Evolutionary conservation across 2,113 vertebrate species (phyloP).

Genomic region (Platycercus adscitus): DNA sequence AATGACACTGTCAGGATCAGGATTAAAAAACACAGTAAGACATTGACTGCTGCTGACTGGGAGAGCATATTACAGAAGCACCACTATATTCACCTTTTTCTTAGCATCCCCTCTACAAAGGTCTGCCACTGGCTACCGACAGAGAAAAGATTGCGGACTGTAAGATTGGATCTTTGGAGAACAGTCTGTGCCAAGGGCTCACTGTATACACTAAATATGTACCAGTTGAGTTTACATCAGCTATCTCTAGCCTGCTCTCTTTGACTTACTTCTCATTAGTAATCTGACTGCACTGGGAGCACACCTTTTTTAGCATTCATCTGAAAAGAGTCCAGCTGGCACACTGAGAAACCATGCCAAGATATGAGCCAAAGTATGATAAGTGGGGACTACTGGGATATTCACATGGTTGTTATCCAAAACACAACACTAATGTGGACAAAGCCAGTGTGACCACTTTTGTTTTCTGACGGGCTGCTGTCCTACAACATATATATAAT

Average conservation of each 20-base stretch:
- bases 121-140: background rate
- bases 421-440: background rate
- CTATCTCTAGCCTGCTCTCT: background rate
- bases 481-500: background rate
- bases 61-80: background rate
- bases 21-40: background rate
- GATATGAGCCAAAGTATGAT: background rate
- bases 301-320: background rate
- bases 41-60: background rate
- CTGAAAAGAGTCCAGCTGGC: background rate
- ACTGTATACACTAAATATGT: background rate
- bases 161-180: background rate
- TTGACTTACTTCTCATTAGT: background rate
- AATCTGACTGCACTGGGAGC: background rate
- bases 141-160: background rate
- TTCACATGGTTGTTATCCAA: background rate
- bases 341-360: background rate
- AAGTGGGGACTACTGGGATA: background rate
- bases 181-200: background rate
- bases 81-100: background rate
- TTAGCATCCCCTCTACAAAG: background rate
- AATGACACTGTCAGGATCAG: background rate
- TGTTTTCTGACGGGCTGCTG: background rate
- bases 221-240: background rate
- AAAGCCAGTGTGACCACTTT: background rate